Conservation (phyloP, 1,140 invertebrate species). For the Brachionus calyciflorus region DNA sequence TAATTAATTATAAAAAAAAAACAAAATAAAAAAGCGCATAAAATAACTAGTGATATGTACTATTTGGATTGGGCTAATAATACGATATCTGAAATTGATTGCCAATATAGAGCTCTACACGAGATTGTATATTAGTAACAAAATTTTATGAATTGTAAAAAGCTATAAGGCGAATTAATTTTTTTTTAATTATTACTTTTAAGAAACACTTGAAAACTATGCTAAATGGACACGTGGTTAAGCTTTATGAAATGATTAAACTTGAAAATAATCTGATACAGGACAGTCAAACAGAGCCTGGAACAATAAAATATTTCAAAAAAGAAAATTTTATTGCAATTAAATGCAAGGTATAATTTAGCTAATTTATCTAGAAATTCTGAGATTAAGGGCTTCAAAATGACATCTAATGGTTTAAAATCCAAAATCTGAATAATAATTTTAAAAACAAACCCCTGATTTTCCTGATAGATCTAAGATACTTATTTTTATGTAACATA, state of each 20-base stretch:
- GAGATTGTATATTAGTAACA: constrained; percentile 44
- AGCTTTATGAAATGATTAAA: background rate
- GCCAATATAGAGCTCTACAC: constrained; percentile 29
- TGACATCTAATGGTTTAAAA: background rate
- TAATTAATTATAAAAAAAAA: no score
- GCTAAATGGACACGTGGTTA: constrained; percentile 8
- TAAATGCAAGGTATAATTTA: constrained; percentile 46
- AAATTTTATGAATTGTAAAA: background rate
- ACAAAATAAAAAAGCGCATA: background rate
- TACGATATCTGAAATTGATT: constrained; percentile 30
- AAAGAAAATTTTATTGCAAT: constrained; percentile 25
- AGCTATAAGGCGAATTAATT: background rate
- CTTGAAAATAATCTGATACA: no score
- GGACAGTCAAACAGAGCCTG: background rate
- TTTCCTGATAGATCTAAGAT: no score
- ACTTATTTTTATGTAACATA: no score
- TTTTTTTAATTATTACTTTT: background rate
- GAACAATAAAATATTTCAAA: constrained; percentile 18
- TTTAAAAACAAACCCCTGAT: no score
- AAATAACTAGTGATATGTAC: constrained; percentile 31
- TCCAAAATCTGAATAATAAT: constrained; percentile 7
- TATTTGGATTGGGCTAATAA: constrained; percentile 33
- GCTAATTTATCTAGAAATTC: background rate
- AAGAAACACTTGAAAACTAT: constrained; percentile 32
- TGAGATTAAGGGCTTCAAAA: no score